phyloP scores from a whole-genome alignment of 2,888 invertebrate species.

The Mythimna vitellina region DNA sequence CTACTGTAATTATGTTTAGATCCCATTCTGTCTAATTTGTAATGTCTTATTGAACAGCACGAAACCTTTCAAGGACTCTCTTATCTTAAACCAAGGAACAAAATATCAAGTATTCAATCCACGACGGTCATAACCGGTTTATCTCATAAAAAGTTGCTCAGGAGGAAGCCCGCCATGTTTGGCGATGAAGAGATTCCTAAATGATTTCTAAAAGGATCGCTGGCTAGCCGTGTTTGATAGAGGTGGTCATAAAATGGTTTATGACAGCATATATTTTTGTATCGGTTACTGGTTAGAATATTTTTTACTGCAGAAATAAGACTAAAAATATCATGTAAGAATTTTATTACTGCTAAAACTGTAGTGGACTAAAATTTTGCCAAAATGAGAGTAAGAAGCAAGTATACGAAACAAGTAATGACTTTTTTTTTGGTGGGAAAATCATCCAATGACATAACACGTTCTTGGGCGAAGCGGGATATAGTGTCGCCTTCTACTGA shows the following conservation, averaged over 20 bases:
- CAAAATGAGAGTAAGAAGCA: neutral
- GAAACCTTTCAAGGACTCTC: no score
- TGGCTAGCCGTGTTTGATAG: conserved; percentile 21
- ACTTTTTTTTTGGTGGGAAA: no score
- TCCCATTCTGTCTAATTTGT: neutral
- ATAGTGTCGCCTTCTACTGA: no score
- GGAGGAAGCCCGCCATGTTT: conserved; percentile 24
- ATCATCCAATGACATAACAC: no score
- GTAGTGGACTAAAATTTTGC: neutral
- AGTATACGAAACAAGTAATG: no score
- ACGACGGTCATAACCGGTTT: conserved; percentile 53
- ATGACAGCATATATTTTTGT: conserved; percentile 28
- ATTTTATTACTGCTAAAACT: neutral
- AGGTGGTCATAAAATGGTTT: conserved; percentile 43
- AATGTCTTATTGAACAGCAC: neutral
- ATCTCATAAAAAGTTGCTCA: conserved; percentile 49
- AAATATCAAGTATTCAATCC: conserved; percentile 40
- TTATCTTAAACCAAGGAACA: conserved; percentile 1
- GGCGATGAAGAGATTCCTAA: conserved; percentile 56
- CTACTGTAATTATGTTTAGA: neutral
- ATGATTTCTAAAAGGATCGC: conserved; percentile 42
- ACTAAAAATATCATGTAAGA: neutral
- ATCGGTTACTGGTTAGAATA: conserved; percentile 7
- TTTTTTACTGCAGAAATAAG: neutral
- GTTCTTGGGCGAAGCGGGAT: no score